A percentile compares a stretch with the other conserved stretches of the same genome.
Conservation (phyloP, 2,888 invertebrate genomes). For the Aspidapion aeneum region DNA sequence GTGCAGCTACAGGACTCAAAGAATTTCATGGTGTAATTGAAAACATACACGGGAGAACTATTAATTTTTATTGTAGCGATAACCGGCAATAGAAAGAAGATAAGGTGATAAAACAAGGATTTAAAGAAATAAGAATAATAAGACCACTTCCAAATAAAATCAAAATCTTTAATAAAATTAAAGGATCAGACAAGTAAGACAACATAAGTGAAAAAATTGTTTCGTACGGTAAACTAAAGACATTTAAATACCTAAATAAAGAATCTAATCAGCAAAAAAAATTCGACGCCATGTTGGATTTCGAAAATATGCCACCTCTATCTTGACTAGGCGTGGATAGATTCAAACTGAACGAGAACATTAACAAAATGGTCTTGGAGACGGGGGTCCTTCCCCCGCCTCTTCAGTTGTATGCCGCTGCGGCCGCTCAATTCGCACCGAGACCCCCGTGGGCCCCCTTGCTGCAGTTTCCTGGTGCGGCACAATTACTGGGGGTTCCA, state of each 20-base stretch:
- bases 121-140: too few relatives aligned
- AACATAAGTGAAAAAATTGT: too few relatives aligned
- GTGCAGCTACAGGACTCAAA: too few relatives aligned
- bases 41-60: too few relatives aligned
- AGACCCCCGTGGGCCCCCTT: constrained; percentile 53
- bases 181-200: too few relatives aligned
- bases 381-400: constrained; percentile 63
- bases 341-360: constrained; percentile 29
- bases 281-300: background rate
- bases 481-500: constrained; percentile 48
- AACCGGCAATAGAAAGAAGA: too few relatives aligned
- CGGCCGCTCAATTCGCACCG: constrained; percentile 62
- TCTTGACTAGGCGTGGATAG: background rate
- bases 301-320: background rate
- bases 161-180: too few relatives aligned
- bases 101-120: too few relatives aligned
- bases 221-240: too few relatives aligned
- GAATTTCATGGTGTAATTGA: too few relatives aligned
- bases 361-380: constrained; percentile 59
- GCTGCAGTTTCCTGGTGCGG: constrained; percentile 49
- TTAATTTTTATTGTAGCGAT: too few relatives aligned
- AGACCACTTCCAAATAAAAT: too few relatives aligned
- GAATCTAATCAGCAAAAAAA: background rate
- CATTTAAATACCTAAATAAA: background rate
- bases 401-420: constrained; percentile 66